Conservation (phyloP, 2,888 invertebrate species). For the Agrochola macilenta region DNA sequence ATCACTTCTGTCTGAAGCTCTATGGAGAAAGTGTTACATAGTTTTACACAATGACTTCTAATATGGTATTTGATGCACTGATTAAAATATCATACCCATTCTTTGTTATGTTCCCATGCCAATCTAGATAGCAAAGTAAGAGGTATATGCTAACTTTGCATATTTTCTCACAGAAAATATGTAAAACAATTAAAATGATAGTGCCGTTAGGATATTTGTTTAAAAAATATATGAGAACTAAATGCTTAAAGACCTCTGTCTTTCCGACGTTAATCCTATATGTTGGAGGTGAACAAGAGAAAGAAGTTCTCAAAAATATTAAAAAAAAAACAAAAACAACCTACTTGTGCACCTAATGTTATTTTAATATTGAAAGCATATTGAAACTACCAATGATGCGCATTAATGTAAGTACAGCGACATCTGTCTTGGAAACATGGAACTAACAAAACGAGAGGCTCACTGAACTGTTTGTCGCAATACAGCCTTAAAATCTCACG, state of each 20-base stretch:
- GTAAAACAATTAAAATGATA: slow-evolving; percentile 24
- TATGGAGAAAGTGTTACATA: slow-evolving; percentile 53
- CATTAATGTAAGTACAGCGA: slow-evolving; percentile 21
- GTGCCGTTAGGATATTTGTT: slow-evolving; percentile 10
- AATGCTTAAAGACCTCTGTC: not conserved
- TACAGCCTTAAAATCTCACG: not conserved
- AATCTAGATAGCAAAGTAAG: slow-evolving; percentile 41
- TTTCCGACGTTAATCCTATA: not conserved
- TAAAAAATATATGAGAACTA: slow-evolving; percentile 14
- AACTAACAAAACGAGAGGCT: not conserved
- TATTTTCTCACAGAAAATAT: slow-evolving; percentile 49
- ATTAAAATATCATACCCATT: slow-evolving; percentile 57
- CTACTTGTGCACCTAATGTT: not conserved
- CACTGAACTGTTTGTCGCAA: not conserved
- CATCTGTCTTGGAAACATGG: slow-evolving; percentile 29
- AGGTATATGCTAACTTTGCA: slow-evolving; percentile 10
- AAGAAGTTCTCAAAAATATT: not conserved
- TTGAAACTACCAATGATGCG: not conserved
- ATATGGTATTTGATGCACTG: slow-evolving; percentile 51
- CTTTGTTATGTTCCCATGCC: slow-evolving; percentile 53
- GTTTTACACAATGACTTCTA: slow-evolving; percentile 39
- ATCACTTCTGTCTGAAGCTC: slow-evolving; percentile 15
- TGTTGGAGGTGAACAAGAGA: not conserved
- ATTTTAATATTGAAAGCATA: not conserved
- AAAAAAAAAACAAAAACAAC: not conserved